Evolutionary conservation across 2,113 vertebrate genomes (phyloP).

Genomic region (Ursus arctos): DNA sequence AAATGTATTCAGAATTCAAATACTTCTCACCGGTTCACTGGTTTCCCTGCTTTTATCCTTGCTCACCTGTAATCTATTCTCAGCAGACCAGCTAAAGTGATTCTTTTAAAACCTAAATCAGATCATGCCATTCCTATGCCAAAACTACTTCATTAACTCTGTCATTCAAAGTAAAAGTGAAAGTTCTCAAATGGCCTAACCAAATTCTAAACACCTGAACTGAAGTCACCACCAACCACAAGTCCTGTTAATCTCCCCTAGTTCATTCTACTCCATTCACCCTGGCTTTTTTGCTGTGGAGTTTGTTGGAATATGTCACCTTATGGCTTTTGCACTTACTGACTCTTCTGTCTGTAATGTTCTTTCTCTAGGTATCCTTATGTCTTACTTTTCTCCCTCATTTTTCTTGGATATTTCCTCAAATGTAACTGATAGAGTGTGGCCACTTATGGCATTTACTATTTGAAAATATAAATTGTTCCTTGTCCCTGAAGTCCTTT

Average conservation of each 20-base stretch:
- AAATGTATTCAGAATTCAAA: neutral
- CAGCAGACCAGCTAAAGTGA: neutral
- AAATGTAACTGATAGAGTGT: neutral
- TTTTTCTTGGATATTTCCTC: neutral
- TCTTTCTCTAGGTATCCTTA: neutral
- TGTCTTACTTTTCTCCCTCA: neutral
- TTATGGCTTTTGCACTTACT: neutral
- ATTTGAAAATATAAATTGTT: neutral
- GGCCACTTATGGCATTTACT: neutral
- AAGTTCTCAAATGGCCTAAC: neutral
- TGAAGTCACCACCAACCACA: neutral
- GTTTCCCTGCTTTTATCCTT: neutral
- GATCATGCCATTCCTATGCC: neutral
- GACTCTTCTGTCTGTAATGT: neutral
- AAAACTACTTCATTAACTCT: neutral
- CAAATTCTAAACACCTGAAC: neutral
- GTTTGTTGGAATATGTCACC: neutral
- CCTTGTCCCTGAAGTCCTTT: neutral
- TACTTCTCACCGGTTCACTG: neutral
- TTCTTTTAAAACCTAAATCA: neutral
- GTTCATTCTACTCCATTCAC: neutral
- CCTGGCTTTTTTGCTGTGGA: neutral
- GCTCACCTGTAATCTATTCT: neutral
- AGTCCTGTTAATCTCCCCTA: no score
- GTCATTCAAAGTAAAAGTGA: neutral